Conservation (phyloP, 2,113 vertebrate species). For the Ceyx margarethae region DNA sequence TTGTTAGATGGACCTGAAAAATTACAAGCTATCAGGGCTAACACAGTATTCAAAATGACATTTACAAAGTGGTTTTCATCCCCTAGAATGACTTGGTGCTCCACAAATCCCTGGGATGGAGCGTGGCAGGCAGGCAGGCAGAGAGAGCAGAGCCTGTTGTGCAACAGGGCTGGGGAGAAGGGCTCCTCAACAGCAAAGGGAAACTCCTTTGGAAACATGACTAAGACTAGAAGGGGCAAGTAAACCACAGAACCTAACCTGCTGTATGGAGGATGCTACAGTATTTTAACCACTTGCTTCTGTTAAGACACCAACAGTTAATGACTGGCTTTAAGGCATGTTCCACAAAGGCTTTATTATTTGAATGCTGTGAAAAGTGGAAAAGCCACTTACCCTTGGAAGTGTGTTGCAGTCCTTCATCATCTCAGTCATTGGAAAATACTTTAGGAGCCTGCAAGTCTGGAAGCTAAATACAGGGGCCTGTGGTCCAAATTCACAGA, state of each 20-base stretch:
- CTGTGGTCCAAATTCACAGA: neutral
- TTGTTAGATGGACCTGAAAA: conserved; percentile 14
- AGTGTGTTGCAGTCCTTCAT: neutral
- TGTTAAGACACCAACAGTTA: neutral
- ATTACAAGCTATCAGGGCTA: conserved; percentile 28
- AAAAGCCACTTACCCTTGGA: neutral
- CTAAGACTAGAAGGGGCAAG: neutral
- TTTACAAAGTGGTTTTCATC: neutral
- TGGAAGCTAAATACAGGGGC: neutral
- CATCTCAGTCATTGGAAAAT: neutral
- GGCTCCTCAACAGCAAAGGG: neutral
- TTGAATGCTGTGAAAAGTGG: neutral
- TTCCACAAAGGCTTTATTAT: neutral
- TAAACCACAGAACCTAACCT: neutral
- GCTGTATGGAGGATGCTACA: neutral
- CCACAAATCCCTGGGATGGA: neutral
- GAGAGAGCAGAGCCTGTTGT: neutral
- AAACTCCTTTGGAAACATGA: neutral
- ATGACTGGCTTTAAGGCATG: neutral
- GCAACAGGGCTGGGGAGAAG: neutral
- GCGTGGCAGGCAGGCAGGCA: neutral
- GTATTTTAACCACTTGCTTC: neutral
- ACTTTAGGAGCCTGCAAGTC: neutral
- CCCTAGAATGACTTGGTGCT: neutral
- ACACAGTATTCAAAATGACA: neutral